Percentiles rank a stretch among this genome's conserved stretches.
Evolutionary conservation across 2,113 vertebrate genomes (phyloP).

Genomic region (Chionodraco myersi): DNA sequence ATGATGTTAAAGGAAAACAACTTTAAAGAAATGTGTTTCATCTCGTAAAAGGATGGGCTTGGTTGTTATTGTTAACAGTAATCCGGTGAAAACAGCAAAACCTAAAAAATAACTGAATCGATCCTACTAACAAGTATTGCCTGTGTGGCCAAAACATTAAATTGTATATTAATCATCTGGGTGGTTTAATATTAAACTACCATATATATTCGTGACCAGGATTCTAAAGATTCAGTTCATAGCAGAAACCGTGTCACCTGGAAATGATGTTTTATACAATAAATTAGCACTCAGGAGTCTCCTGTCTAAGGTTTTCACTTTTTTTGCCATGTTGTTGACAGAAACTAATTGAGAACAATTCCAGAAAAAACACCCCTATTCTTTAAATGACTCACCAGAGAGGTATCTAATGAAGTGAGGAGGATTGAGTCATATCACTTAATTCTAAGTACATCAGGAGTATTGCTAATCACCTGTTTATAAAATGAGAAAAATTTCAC

Average conservation of each 20-base stretch:
- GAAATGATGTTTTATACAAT: too few species aligned
- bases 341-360: background rate
- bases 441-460: background rate
- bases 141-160: background rate
- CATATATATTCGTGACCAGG: too few species aligned
- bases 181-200: too few species aligned
- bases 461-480: slow-evolving; percentile 22
- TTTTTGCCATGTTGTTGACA: too few species aligned
- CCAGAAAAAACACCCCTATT: background rate
- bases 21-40: background rate
- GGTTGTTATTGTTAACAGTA: background rate
- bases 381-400: background rate
- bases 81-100: background rate
- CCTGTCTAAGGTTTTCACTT: too few species aligned
- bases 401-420: slow-evolving; percentile 1
- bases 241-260: too few species aligned
- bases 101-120: background rate
- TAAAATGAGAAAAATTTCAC: slow-evolving; percentile 14
- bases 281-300: too few species aligned
- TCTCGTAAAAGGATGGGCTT: background rate
- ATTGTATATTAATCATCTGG: too few species aligned
- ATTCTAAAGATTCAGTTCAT: too few species aligned
- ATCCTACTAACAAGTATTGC: background rate
- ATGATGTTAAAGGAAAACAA: background rate
- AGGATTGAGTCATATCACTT: background rate